A percentile compares a stretch with the other conserved stretches of the same genome.
These are phyloP conservation scores for Cydia pomonella DNA, from an alignment of 1,140 invertebrate species.

Conservation along the genomic window DNA sequence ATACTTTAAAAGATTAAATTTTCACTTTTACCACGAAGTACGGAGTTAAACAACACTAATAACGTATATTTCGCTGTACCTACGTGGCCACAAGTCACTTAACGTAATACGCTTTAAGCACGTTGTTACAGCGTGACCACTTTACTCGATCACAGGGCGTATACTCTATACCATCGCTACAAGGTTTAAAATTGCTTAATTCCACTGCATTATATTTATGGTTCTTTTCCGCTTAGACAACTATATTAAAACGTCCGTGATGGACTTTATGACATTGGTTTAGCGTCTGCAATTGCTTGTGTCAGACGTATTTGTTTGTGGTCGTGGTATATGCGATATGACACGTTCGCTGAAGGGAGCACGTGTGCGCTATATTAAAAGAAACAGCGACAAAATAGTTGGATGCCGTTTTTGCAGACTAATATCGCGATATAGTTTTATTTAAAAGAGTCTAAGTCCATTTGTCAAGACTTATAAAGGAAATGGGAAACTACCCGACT, in stretches of 20 bases:
- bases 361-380: slow-evolving; percentile 14
- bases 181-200: slow-evolving; percentile 5
- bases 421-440: neutral
- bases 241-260: neutral
- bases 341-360: slow-evolving; percentile 10
- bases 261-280: neutral
- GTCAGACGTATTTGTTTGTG: neutral
- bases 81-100: slow-evolving; percentile 30
- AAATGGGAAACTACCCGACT: too few relatives aligned
- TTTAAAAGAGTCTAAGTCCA: neutral
- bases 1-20: neutral
- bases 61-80: slow-evolving; percentile 10
- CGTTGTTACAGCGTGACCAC: slow-evolving; percentile 4
- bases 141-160: neutral
- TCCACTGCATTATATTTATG: neutral
- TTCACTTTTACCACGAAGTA: neutral
- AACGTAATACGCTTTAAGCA: slow-evolving; percentile 29
- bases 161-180: neutral
- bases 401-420: neutral
- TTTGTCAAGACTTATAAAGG: neutral
- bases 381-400: slow-evolving; percentile 2
- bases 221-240: neutral
- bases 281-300: neutral
- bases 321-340: neutral
- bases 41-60: neutral